Evolutionary conservation across 2,113 vertebrate species (phyloP).

Genomic region (Rhineura floridana): DNA sequence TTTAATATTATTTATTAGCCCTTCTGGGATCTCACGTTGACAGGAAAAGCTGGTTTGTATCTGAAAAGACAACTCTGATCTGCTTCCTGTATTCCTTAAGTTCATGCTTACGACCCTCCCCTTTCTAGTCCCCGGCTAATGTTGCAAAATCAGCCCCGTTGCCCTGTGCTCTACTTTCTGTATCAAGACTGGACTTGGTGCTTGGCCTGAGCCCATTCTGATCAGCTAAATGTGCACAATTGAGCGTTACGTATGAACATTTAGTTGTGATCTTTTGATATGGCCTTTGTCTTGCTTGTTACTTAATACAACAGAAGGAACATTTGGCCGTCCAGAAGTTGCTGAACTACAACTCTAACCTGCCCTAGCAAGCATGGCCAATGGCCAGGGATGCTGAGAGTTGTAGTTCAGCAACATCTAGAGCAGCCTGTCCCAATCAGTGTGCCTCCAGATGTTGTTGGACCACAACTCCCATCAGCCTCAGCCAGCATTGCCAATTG

Average conservation of each 20-base stretch:
- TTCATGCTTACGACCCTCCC: not conserved
- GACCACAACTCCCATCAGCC: too few species aligned
- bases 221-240: not conserved
- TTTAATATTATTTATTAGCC: not conserved
- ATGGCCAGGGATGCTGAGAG: too few species aligned
- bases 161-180: not conserved
- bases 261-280: not conserved
- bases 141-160: not conserved
- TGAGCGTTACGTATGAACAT: too few species aligned
- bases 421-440: too few species aligned
- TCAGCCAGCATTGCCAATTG: too few species aligned
- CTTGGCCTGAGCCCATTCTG: not conserved
- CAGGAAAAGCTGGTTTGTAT: not conserved
- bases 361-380: too few species aligned
- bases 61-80: conserved; percentile 44
- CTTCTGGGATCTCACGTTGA: not conserved
- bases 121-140: not conserved
- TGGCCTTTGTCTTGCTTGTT: not conserved
- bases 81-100: not conserved
- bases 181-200: not conserved
- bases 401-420: too few species aligned
- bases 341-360: too few species aligned
- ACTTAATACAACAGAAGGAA: too few species aligned
- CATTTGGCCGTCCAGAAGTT: too few species aligned
- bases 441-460: too few species aligned